Percentiles rank a stretch among this genome's conserved stretches.
Conservation (phyloP, 2,797 vertebrate genomes). For the Odontamblyopus rebecca region DNA sequence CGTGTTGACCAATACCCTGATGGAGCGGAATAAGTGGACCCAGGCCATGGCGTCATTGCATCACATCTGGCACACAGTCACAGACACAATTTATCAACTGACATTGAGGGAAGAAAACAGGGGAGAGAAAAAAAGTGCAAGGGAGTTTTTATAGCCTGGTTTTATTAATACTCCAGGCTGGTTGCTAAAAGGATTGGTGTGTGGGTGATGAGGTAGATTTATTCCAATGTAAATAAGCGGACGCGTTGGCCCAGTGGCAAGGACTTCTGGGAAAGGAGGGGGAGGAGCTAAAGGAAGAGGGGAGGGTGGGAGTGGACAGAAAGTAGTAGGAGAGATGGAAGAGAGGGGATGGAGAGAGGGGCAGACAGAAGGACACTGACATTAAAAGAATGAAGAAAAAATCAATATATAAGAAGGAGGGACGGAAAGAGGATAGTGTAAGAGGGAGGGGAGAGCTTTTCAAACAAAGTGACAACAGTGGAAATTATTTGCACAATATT, state of each 20-base stretch:
- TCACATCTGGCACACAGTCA: constrained; percentile 65
- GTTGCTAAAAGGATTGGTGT: constrained; percentile 66
- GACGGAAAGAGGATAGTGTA: constrained; percentile 9
- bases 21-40: constrained; percentile 41
- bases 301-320: not conserved
- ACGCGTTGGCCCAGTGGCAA: constrained; percentile 51
- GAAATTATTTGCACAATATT: no score
- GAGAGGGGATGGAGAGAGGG: constrained; percentile 21
- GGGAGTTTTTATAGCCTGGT: constrained; percentile 53
- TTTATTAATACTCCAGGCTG: constrained; percentile 62
- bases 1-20: constrained; percentile 39
- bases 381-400: constrained; percentile 50
- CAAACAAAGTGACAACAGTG: no score
- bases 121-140: not conserved
- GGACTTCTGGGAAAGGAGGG: constrained; percentile 50
- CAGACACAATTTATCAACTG: constrained; percentile 54
- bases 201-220: constrained; percentile 59
- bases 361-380: constrained; percentile 37
- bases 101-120: constrained; percentile 37
- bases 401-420: constrained; percentile 51
- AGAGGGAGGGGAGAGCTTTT: not conserved
- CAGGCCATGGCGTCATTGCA: constrained; percentile 52
- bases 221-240: constrained; percentile 60
- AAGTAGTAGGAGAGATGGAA: constrained; percentile 9
- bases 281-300: not conserved